Conservation (phyloP, 2,888 invertebrate genomes). For the Poecilus cupreus region DNA sequence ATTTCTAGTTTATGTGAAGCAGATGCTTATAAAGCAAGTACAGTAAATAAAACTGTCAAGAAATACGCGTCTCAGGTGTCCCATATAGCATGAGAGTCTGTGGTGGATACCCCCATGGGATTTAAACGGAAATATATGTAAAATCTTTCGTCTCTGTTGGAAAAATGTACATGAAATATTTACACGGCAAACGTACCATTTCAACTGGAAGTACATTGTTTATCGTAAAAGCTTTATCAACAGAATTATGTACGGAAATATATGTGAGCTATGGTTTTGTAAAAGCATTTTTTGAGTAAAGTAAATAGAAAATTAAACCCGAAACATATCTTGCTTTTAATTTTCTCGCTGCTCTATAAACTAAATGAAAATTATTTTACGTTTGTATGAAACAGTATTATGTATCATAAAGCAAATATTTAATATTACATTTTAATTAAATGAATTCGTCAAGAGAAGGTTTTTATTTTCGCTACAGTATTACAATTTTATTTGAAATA, state of each 20-base stretch:
- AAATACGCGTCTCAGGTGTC: constrained; percentile 32
- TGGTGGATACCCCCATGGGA: not conserved
- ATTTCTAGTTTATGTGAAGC: constrained; percentile 12
- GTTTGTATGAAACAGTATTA: no score
- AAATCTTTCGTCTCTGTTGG: constrained; percentile 17
- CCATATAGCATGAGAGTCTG: constrained; percentile 12
- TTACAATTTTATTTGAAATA: no score
- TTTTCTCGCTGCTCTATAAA: no score
- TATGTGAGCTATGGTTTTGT: not conserved
- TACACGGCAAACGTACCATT: not conserved
- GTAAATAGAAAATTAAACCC: no score
- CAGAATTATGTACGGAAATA: not conserved
- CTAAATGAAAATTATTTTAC: no score
- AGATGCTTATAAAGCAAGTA: constrained; percentile 28
- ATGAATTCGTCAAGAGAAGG: no score
- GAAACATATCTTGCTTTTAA: no score
- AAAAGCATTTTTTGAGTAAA: not conserved
- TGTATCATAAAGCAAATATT: no score
- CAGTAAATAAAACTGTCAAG: constrained; percentile 26
- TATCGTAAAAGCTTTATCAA: not conserved
- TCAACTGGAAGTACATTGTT: constrained; percentile 3
- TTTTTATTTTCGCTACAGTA: no score
- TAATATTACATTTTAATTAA: no score
- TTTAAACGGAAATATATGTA: constrained; percentile 34
- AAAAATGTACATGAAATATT: constrained; percentile 26